A percentile compares a stretch with the other conserved stretches of the same genome.
phyloP scores from a whole-genome alignment of 2,113 vertebrate species.

The Microcebus ravelobensis region DNA sequence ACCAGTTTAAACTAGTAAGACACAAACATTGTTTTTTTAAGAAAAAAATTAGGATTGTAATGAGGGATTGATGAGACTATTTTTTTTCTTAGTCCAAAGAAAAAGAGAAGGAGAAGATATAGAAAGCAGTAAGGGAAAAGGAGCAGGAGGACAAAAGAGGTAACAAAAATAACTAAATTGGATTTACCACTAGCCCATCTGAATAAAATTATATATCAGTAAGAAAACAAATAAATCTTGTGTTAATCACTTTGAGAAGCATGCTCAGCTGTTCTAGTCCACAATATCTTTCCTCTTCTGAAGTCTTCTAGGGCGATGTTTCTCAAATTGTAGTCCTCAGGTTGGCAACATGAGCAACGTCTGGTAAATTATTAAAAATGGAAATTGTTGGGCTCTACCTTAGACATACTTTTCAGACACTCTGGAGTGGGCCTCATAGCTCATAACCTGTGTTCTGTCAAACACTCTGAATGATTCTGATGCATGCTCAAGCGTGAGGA shows the following conservation, averaged over 20 bases:
- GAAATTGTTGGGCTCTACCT: not conserved
- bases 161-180: not conserved
- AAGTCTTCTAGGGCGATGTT: not conserved
- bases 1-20: not conserved
- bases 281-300: not conserved
- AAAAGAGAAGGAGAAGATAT: not conserved
- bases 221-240: not conserved
- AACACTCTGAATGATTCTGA: not conserved
- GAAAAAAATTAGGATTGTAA: not conserved
- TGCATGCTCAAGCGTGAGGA: not conserved
- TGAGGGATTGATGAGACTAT: not conserved
- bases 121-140: not conserved
- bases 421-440: accelerated
- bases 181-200: not conserved
- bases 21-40: not conserved
- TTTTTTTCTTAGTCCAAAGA: slow-evolving; percentile 2
- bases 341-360: not conserved
- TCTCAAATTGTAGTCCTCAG: not conserved
- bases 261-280: not conserved
- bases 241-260: not conserved
- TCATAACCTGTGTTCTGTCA: not conserved
- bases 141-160: not conserved
- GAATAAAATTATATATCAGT: not conserved
- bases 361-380: not conserved
- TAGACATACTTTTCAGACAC: not conserved